Conservation (phyloP, 2,888 invertebrate species). For the Spisula subtruncata region DNA sequence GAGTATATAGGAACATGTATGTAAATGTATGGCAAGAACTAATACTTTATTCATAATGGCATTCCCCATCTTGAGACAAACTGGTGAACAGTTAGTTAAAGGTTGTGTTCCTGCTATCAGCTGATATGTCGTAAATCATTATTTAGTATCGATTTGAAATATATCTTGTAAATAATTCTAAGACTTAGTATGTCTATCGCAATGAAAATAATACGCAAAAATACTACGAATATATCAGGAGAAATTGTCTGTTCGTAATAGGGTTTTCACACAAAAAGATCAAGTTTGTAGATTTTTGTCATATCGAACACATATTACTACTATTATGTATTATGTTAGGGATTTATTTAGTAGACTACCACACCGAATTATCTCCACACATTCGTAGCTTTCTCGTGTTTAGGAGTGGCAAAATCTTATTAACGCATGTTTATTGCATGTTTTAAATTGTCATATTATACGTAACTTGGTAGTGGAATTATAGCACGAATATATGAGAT, state of each 20-base stretch:
- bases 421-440: not conserved
- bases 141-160: not conserved
- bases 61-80: too few species aligned
- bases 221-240: not conserved
- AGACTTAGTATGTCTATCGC: too few species aligned
- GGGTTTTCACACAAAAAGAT: slow-evolving; percentile 32
- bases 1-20: too few species aligned
- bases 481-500: not conserved
- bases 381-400: not conserved
- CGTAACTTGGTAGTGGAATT: not conserved
- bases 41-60: too few species aligned
- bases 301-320: not conserved
- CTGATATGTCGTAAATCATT: not conserved
- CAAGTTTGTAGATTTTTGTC: slow-evolving; percentile 21
- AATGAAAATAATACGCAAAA: too few species aligned
- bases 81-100: too few species aligned
- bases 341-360: not conserved
- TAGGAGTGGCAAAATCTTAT: not conserved
- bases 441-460: not conserved
- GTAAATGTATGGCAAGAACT: too few species aligned
- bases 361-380: not conserved
- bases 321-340: not conserved
- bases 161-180: not conserved
- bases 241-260: not conserved
- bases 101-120: not conserved